These are phyloP conservation scores for Diuraphis noxia DNA, from an alignment of 1,140 invertebrate genomes.

Conservation along the genomic window DNA sequence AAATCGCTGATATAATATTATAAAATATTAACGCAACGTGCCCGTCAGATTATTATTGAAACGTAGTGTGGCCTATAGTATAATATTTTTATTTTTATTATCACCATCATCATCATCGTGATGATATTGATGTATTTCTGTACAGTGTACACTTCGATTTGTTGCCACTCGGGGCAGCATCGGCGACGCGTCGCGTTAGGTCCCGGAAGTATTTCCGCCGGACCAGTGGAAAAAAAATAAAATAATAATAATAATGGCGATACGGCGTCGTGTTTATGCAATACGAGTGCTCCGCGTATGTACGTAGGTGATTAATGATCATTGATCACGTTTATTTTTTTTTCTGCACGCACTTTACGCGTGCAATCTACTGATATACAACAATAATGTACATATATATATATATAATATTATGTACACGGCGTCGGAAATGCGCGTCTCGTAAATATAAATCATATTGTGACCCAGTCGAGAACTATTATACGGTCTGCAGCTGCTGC, in stretches of 20 bases:
- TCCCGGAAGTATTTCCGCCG: not conserved
- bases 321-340: conserved; percentile 10
- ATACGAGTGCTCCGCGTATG: conserved; percentile 21
- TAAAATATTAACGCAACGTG: not conserved
- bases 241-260: conserved; percentile 18
- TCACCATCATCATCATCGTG: too few relatives aligned
- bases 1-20: not conserved
- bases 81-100: not conserved
- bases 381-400: not conserved
- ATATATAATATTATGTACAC: not conserved
- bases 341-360: conserved; percentile 16
- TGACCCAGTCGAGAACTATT: not conserved
- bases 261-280: conserved; percentile 45
- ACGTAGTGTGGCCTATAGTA: not conserved
- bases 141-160: not conserved
- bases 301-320: conserved; percentile 41
- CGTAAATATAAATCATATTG: conserved; percentile 29
- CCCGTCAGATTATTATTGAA: not conserved
- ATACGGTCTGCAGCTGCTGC: not conserved
- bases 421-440: not conserved
- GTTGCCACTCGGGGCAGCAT: not conserved
- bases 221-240: not conserved
- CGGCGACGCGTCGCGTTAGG: not conserved
- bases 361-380: conserved; percentile 18
- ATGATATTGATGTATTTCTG: not conserved